phyloP scores from a whole-genome alignment of 2,888 invertebrate genomes.

The Nasonia oneida region DNA sequence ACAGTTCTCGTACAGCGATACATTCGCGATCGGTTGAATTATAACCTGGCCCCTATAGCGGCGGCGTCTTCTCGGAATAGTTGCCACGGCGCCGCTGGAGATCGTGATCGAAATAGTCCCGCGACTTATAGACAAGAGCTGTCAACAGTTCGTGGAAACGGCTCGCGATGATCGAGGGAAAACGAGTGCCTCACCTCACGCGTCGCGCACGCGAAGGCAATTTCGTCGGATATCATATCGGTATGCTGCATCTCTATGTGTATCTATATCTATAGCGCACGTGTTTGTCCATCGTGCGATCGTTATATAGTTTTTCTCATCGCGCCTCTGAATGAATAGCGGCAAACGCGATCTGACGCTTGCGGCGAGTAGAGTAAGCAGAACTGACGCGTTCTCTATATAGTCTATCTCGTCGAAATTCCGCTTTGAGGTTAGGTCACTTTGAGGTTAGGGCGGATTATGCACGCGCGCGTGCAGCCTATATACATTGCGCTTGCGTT shows the following conservation, averaged over 20 bases:
- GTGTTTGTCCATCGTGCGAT: not conserved
- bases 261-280: not conserved
- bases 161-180: conserved; percentile 26
- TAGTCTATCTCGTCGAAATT: not conserved
- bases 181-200: conserved; percentile 31
- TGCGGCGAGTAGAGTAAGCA: not conserved
- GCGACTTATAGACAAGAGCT: conserved; percentile 27
- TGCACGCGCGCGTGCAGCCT: not conserved
- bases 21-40: not conserved
- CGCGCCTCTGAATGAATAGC: not conserved
- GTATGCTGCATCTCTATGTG: not conserved
- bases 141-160: conserved; percentile 51
- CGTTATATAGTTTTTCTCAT: not conserved
- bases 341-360: not conserved
- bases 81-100: not conserved
- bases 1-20: not conserved
- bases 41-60: conserved; percentile 15
- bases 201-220: not conserved
- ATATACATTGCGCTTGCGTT: not conserved
- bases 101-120: conserved; percentile 48
- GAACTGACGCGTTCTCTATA: too few species aligned
- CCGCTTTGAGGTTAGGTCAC: not conserved
- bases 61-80: conserved; percentile 40
- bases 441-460: conserved; percentile 11
- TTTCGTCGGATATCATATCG: not conserved